Base-by-base conservation (phyloP, 1,140 invertebrate species). In the Ladona fulva region DNA sequence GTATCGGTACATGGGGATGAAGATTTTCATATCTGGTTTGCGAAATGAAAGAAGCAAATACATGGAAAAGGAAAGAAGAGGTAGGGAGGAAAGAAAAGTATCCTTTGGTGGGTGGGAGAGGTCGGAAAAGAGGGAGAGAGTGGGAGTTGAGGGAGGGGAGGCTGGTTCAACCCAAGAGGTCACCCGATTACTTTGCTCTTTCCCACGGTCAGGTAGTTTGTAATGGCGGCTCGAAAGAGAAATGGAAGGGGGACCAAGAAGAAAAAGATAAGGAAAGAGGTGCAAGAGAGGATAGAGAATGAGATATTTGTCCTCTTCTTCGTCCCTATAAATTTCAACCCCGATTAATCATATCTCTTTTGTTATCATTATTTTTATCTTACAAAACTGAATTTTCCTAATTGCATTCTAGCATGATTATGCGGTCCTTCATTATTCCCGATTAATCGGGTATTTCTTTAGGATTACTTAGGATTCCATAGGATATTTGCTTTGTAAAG, bases 141-240 rank as follows among this genome's bases (percentile, higher is more conserved):
- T 11, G 19, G 44, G 10, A 19, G 44, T 11, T 19, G 44, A 10
- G 44, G 44, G 19, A 19, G 44, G 44, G 44, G 44, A 52, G 44
- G 44, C 44, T 10, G 52, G 52, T 66, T 66, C 52, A 66, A 66
- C 52, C 52, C 52, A 22, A 66, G 52, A 66, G 52, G 52, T 66
- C 52, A 66, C 52, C 52, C 52, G 52, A 66, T 66, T 66, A 66
- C 52, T 66, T 66, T 66, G 52, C n/a, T 66, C 52, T 66, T 66
- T 66, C 52, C 52, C 52, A 66, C 52, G 52, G 52, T 66, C 52
- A 66, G 52, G 52, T 66, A 66, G 52, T 66, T 66, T 66, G 52
- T 66, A 22, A 22, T 66, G 52, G 52, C 52, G 52, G 14, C n/a
- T 66, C 52, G n/a, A 12, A 66, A 22, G 52, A 22, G 52, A 12